Conservation (phyloP, 2,888 invertebrate genomes). For the Thysanoteuthis rhombus region DNA sequence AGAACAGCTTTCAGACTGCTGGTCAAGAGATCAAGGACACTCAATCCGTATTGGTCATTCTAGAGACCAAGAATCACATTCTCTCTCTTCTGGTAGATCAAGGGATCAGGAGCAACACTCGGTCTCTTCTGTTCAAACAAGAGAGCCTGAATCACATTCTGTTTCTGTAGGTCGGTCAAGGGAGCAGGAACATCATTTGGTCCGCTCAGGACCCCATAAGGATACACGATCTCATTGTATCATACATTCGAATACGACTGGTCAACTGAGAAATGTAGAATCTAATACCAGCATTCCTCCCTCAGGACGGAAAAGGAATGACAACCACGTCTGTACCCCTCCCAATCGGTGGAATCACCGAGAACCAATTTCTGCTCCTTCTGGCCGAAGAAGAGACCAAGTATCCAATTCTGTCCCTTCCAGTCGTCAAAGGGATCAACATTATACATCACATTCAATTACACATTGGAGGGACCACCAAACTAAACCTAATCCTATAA, state of each 20-base stretch:
- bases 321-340: background rate
- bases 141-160: background rate
- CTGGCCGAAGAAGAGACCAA: conserved; percentile 12
- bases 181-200: background rate
- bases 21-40: background rate
- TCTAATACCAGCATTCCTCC: background rate
- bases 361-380: background rate
- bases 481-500: background rate
- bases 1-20: background rate
- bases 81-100: background rate
- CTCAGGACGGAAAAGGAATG: background rate
- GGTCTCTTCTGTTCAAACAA: background rate
- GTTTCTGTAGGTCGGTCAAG: background rate
- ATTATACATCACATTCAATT: background rate
- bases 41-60: background rate
- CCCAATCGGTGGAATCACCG: background rate
- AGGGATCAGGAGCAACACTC: background rate
- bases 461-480: background rate
- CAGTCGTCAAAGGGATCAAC: background rate
- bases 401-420: background rate
- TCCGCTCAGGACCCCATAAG: background rate
- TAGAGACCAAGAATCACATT: background rate
- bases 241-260: background rate
- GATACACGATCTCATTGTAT: conserved; percentile 12
- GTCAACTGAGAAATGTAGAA: background rate